Conservation (phyloP, 2,797 vertebrate species). For the Eurystomus glaucurus region DNA sequence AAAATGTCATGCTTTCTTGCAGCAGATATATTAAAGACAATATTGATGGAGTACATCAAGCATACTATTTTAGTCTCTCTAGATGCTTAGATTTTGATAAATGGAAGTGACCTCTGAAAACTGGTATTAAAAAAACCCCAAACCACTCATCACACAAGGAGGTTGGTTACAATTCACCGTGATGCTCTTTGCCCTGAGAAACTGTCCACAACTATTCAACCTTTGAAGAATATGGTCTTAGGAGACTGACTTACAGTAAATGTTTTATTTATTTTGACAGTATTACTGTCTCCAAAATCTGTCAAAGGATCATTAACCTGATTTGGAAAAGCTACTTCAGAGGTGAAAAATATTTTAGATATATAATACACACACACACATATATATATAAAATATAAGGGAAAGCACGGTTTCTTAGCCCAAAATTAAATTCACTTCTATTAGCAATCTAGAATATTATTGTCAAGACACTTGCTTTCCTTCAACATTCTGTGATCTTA, state of each 20-base stretch:
- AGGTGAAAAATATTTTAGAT: not conserved
- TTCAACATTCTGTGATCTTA: not conserved
- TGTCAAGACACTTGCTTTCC: not conserved
- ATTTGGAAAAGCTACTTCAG: not conserved
- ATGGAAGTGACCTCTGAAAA: not conserved
- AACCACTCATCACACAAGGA: not conserved
- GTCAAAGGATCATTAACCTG: not conserved
- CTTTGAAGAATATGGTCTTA: not conserved
- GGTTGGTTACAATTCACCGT: not conserved
- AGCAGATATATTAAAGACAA: not conserved
- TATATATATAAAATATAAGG: not conserved
- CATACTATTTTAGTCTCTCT: not conserved
- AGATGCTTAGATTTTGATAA: not conserved
- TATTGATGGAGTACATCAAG: not conserved
- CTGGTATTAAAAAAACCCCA: rapidly evolving
- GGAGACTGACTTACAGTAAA: not conserved
- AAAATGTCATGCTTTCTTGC: not conserved
- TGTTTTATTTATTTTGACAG: not conserved
- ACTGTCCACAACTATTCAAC: not conserved
- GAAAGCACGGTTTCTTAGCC: not conserved
- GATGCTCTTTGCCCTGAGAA: not conserved
- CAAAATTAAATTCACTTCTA: not conserved
- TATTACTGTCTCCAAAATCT: not conserved
- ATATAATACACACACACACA: too few species aligned
- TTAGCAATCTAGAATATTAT: not conserved